These are phyloP conservation scores for Ascaphus truei DNA, from an alignment of 2,113 vertebrate species.

Conservation along the genomic window DNA sequence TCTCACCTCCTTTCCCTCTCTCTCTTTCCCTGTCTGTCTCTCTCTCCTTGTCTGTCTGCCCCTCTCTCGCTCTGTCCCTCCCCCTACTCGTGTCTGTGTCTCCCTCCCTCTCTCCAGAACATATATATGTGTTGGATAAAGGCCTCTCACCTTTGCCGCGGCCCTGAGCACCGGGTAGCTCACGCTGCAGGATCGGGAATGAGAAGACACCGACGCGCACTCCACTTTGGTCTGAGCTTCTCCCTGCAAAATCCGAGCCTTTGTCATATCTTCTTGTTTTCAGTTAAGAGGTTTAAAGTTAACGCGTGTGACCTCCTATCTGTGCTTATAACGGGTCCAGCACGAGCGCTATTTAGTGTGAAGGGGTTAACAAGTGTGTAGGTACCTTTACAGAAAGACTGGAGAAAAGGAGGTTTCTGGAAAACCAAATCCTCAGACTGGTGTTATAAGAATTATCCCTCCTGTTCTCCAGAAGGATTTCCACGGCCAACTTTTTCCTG, in stretches of 20 bases:
- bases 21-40: not conserved
- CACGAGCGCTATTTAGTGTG: no score
- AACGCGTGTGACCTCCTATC: no score
- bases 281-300: no score
- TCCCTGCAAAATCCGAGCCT: constrained; percentile 55
- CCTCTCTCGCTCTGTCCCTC: not conserved
- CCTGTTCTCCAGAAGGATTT: constrained; percentile 76
- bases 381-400: constrained; percentile 75
- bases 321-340: no score
- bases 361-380: no score
- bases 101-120: no score
- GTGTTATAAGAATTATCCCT: constrained; percentile 90
- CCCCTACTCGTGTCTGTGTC: no score
- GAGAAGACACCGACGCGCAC: constrained; percentile 61
- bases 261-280: no score
- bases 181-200: constrained; percentile 74
- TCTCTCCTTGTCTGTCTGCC: not conserved
- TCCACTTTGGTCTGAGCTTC: constrained; percentile 75
- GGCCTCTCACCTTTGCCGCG: constrained; percentile 69
- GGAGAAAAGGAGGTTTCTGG: constrained; percentile 86
- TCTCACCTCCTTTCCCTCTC: not conserved
- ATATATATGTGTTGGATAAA: not conserved
- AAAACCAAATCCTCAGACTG: constrained; percentile 78
- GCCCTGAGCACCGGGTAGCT: constrained; percentile 84
- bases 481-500: constrained; percentile 69